Evolutionary conservation across 2,113 vertebrate genomes (phyloP), one percentile per base, ranked within the genome.

Genomic region (Petrocephalus zakoni): DNA sequence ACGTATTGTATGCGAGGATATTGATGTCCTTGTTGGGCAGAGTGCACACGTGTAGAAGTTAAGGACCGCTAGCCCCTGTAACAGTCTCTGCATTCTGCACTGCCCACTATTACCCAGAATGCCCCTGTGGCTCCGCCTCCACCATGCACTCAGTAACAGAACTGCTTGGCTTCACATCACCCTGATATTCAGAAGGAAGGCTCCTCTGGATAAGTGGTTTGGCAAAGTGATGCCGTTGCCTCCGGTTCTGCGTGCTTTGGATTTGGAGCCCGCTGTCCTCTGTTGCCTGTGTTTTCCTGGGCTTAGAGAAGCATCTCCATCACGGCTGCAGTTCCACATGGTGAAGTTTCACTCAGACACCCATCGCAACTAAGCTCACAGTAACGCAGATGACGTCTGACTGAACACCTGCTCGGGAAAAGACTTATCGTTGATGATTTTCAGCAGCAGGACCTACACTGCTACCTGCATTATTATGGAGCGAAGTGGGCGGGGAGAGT

Each of bases 151-250:
- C 29, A 19, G 56, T 81, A 52, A 17, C 53, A 49, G 84, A 64
- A 83, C 37, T 88, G 87, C 87, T 52, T 78, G 58, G 75, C 22
- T 53, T 34, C 49, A n/a, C 34, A 25, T 78, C 52, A 75, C 42
- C 87, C 37, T 53, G 51, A n/a, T 22, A 88, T 84, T 86, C 25
- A 87, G 87, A 72, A 49, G 25, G 29, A 34, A 47, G 29, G 64
- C 87, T 15, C 13, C 64, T 75, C 68, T 87, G 47, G 72, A 52
- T 87, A 52, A 78, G 72, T 1, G 13, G 72, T 17, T 42, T 17
- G 17, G 72, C 5, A 78, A 29, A 29, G 29, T 42, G 72, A 42
- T 42, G 17, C 15, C 5, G 34, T 78, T 78, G 11, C 72, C 72
- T 42, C 34, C 34, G 6, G 72, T 78, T n/a, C 34, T 2, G 2